Base-by-base conservation (phyloP, 2,797 vertebrate species). In the Todus mexicanus region DNA sequence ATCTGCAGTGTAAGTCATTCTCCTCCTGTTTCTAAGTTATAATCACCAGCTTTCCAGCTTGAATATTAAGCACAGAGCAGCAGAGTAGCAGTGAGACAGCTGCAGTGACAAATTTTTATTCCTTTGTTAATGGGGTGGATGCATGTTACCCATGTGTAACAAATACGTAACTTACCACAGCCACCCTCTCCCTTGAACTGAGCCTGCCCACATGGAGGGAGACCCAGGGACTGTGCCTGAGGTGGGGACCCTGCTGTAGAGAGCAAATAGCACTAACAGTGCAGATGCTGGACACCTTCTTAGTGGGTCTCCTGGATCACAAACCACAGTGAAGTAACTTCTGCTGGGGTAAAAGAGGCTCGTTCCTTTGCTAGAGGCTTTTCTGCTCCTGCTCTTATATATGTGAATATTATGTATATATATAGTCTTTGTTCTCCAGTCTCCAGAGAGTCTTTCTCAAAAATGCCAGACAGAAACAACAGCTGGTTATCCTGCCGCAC, bases 1-100 rank as follows among this genome's bases (percentile, higher is more conserved):
- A 77, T 77, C 75, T 85, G 75, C 80, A 87, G 42, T n/a, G 63
- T 75, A 94, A 88, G 74, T 92, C 15, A 35, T 92, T 79, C 66
- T 80, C 81, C 64, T 54, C n/a, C 29, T 26, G 26, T 53, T 92
- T 75, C 74, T 85, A 85, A 85, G 65, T 76, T 74, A 84, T 79
- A 76, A 86, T 61, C 71, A 70, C 50, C 3, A 7, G n/a, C 53
- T 90, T 76, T 84, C 78, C 64, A 77, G 66, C 38, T 64, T 82
- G 68, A 87, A 92, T 78, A 84, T 81, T 90, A 94, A 77, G 13
- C 54, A 82, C 12, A 26, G 65, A 90, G 59, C 63, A 71, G 56
- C 71, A 80, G 13, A 89, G 63, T 54, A 88, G 81, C 60, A 53
- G 59, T 18, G 79, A 87, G 72, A 89, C 48, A 78, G 78, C n/a